Percentiles rank a stretch among this genome's conserved stretches.
phyloP scores from a whole-genome alignment of 2,888 invertebrate genomes.

The Odontothrips loti region DNA sequence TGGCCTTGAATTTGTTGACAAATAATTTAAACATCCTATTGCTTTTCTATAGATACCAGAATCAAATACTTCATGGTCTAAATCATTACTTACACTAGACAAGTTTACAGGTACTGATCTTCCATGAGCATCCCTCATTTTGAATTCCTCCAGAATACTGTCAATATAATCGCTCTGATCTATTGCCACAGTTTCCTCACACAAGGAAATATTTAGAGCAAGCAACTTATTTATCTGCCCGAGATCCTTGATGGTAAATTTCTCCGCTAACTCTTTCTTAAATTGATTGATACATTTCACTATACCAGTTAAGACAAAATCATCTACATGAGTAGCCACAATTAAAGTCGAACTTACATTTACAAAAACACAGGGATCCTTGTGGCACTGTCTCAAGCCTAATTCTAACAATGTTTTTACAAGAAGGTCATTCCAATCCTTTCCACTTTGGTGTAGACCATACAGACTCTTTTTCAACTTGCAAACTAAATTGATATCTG shows the following conservation, averaged over 20 bases:
- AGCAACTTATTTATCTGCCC: not conserved
- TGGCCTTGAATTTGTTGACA: conserved; percentile 9
- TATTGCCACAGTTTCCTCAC: too few relatives aligned
- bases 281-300: not conserved
- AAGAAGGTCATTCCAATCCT: not conserved
- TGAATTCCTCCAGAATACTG: too few relatives aligned
- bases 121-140: too few relatives aligned
- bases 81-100: too few relatives aligned
- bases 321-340: not conserved
- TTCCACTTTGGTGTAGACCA: conserved; percentile 4
- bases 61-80: too few relatives aligned
- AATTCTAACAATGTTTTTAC: not conserved
- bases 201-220: too few relatives aligned
- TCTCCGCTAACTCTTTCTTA: too few relatives aligned
- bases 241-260: not conserved
- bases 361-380: not conserved
- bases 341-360: not conserved
- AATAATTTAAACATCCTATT: not conserved
- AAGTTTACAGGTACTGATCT: too few relatives aligned
- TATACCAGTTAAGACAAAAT: not conserved
- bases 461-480: conserved; percentile 2
- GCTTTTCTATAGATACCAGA: not conserved
- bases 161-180: too few relatives aligned
- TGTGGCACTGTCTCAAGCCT: not conserved
- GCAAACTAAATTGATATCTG: not conserved